Percentiles rank a stretch among this genome's conserved stretches.
Conservation (phyloP, 1,140 invertebrate species). For the Cyclina sinensis region DNA sequence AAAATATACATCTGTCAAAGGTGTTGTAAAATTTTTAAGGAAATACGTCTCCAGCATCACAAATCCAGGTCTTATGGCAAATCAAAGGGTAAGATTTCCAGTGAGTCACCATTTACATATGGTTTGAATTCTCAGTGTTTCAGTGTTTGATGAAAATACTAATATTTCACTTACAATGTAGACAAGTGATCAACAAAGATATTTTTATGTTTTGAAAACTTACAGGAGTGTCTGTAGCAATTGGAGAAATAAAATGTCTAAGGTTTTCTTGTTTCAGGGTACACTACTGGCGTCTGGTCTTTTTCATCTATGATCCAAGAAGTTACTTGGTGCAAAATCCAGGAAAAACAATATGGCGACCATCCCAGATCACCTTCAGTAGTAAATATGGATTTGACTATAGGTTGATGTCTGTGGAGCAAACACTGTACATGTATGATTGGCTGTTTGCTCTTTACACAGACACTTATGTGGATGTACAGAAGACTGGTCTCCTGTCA, state of each 20-base stretch:
- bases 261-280: slow-evolving; percentile 15
- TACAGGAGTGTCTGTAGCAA: too few species aligned
- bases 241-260: neutral
- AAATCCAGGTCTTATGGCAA: too few species aligned
- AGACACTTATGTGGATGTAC: neutral
- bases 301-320: slow-evolving; percentile 10
- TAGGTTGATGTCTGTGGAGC: neutral
- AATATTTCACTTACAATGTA: too few species aligned
- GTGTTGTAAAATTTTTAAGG: too few species aligned
- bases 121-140: too few species aligned
- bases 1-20: too few species aligned
- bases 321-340: slow-evolving; percentile 18
- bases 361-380: neutral
- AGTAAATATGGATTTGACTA: slow-evolving; percentile 48
- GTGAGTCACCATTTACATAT: too few species aligned
- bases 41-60: too few species aligned
- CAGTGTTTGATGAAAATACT: too few species aligned
- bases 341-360: slow-evolving; percentile 11
- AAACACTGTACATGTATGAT: neutral
- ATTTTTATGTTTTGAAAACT: neutral
- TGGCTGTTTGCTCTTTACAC: slow-evolving; percentile 32
- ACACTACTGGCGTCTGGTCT: slow-evolving; percentile 39
- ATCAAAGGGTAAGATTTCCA: too few species aligned
- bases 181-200: too few species aligned
- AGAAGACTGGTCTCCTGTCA: neutral